phyloP scores from a whole-genome alignment of 2,888 invertebrate genomes.

The Pilophorus perplexus region DNA sequence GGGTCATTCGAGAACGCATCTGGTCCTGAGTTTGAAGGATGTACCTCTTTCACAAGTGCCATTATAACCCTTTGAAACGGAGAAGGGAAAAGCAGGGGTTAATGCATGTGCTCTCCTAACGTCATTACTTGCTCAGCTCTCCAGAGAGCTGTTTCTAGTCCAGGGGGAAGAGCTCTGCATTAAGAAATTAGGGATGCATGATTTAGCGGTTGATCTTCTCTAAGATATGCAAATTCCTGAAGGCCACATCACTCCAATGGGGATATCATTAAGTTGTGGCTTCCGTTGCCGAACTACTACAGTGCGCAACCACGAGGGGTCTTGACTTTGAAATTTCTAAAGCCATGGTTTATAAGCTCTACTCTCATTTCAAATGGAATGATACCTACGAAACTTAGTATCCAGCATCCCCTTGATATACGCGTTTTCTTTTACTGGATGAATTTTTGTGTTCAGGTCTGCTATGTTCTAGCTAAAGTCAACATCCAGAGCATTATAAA shows the following conservation, averaged over 20 bases:
- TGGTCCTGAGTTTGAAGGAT: conserved; percentile 25
- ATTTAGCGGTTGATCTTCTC: conserved; percentile 38
- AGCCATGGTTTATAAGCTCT: no score
- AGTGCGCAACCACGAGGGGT: no score
- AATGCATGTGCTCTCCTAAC: conserved; percentile 33
- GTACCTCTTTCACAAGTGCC: conserved; percentile 34
- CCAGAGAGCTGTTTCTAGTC: conserved; percentile 18
- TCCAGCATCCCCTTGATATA: no score
- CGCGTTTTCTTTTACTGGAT: no score
- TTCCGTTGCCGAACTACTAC: no score
- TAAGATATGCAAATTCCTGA: conserved; percentile 35
- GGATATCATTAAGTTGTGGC: conserved; percentile 19
- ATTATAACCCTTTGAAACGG: conserved; percentile 31
- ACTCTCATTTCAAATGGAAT: no score
- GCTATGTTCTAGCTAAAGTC: no score
- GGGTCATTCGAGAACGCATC: conserved; percentile 29
- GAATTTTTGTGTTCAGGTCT: no score
- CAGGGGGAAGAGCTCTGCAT: conserved; percentile 22
- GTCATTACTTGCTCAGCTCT: conserved; percentile 35
- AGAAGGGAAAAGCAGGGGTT: conserved; percentile 18
- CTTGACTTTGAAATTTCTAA: no score
- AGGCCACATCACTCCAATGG: conserved; percentile 5
- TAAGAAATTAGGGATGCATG: conserved; percentile 39
- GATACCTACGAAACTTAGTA: no score
- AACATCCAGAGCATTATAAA: no score